phyloP scores from a whole-genome alignment of 2,888 invertebrate species.

The Ormia ochracea region DNA sequence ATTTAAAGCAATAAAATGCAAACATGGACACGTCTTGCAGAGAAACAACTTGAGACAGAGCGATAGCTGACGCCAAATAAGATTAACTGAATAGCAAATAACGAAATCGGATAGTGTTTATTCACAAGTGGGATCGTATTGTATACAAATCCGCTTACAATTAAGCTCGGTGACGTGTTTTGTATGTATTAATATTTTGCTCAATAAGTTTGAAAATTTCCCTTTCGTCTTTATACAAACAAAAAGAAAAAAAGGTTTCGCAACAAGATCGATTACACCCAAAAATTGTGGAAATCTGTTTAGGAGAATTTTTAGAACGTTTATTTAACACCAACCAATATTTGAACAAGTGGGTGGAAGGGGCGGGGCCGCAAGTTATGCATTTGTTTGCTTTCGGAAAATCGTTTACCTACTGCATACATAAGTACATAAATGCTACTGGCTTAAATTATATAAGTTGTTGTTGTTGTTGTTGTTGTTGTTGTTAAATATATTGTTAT shows the following conservation, averaged over 20 bases:
- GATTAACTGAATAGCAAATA: too few relatives aligned
- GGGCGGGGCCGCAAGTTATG: not conserved
- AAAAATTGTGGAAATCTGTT: slow-evolving; percentile 66
- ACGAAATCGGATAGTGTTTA: too few relatives aligned
- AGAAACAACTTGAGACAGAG: not conserved
- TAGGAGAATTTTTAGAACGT: slow-evolving; percentile 34
- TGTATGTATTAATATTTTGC: not conserved
- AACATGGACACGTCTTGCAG: not conserved
- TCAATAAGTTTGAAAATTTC: slow-evolving; percentile 18
- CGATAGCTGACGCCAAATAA: too few relatives aligned
- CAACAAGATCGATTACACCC: slow-evolving; percentile 73
- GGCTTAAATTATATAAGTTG: slow-evolving; percentile 35
- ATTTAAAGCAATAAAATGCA: not conserved
- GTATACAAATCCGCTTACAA: not conserved
- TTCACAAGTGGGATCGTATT: too few relatives aligned
- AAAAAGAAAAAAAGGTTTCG: slow-evolving; percentile 50
- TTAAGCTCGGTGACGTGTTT: not conserved
- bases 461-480: not conserved
- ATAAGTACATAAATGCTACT: slow-evolving; percentile 6
- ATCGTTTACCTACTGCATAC: slow-evolving; percentile 19
- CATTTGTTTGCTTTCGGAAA: not conserved
- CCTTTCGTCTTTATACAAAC: slow-evolving; percentile 30
- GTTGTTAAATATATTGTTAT: not conserved
- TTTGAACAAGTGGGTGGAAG: not conserved
- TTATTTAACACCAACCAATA: slow-evolving; percentile 67